A percentile compares a stretch with the other conserved stretches of the same genome.
These are phyloP conservation scores for Mus caroli DNA, from an alignment of 2,797 vertebrate genomes.

Conservation along the genomic window DNA sequence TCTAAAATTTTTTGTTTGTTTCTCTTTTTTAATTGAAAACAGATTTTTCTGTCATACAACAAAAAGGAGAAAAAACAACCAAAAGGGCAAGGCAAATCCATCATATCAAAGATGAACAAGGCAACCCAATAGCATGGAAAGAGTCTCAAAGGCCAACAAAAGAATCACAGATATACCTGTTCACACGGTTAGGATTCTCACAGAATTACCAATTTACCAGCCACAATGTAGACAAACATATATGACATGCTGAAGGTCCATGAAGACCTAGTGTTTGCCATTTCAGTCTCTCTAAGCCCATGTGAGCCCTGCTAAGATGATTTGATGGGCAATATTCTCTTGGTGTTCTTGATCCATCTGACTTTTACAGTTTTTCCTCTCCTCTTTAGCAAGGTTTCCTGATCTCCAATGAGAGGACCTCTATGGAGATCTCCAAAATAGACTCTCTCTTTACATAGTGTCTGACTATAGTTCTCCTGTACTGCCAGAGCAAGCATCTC, in stretches of 20 bases:
- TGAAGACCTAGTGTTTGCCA: not conserved
- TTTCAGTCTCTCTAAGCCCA: not conserved
- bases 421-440: not conserved
- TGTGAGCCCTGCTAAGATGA: not conserved
- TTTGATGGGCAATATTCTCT: not conserved
- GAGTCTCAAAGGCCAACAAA: not conserved
- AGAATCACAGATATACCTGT: not conserved
- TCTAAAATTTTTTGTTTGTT: not conserved
- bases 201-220: not conserved
- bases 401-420: not conserved
- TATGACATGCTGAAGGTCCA: not conserved
- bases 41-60: not conserved
- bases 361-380: not conserved
- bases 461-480: no score
- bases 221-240: not conserved
- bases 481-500: not conserved
- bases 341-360: not conserved
- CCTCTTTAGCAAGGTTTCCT: no score
- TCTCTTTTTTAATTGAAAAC: not conserved
- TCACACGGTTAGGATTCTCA: not conserved
- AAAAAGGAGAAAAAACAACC: not conserved
- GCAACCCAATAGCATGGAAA: not conserved
- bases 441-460: not conserved
- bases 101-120: not conserved
- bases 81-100: not conserved